Base-by-base conservation (phyloP, 1,140 invertebrate species). In the Wasmannia auropunctata region DNA sequence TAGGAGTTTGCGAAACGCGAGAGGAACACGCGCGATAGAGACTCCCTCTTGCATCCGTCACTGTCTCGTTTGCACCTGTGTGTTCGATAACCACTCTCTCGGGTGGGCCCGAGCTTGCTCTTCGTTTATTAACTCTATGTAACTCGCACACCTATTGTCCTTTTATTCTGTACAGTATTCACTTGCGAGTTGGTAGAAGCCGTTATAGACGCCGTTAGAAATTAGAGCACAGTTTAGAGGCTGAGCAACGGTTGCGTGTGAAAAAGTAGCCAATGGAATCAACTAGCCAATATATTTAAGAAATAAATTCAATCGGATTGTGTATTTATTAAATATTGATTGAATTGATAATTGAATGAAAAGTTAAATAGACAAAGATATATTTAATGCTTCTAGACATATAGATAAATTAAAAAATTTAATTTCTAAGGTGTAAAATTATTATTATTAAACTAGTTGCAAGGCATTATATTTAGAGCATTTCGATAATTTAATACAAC, bases 61-160 rank as follows among this genome's bases (percentile, higher is more conserved):
- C 6, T 81, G 72, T 88, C 84, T 74, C 63, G 28, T 69, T 58
- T 85, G 67, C 25, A 89, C 75, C 85, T 65, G 72, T 89, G 87
- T 87, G 77, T 84, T 58, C 60, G 85, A 89, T 90, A 90, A 90
- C 85, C n/a, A 70, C 28, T 19, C 46, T 63, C 51, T 72, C 19
- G 28, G 25, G 19, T 49, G 54, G 31, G 31, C 49, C 46, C 56
- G 60, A 86, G 87, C 69, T 88, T 88, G 79, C 51, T 84, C 85
- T 63, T 87, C 62, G 60, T 89, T 43, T n/a, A 87, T 80, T 90
- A 90, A 89, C 88, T 83, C 60, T 90, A 67, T 89, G 79, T 76
- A 90, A 43, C 40, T 83, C 62, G 37, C 37, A 86, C 72, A 86
- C 51, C 72, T 60, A 56, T n/a, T n/a, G 69, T 77, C 87, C 79